These are phyloP conservation scores for Papilio aristodemus DNA, from an alignment of 1,140 invertebrate genomes.

Conservation along the genomic window DNA sequence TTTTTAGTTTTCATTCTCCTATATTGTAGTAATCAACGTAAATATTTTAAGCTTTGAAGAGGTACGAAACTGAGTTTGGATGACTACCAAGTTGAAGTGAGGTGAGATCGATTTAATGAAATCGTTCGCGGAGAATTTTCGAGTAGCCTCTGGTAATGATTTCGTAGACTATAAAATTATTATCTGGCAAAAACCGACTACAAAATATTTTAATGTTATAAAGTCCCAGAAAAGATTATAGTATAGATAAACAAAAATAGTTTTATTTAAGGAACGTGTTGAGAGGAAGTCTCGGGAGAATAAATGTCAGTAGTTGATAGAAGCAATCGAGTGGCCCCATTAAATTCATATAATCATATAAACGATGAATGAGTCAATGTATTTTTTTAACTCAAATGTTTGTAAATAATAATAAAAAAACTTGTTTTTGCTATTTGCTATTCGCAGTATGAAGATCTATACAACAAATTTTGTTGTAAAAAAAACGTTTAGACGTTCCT, in stretches of 20 bases:
- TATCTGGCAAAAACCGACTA: not conserved
- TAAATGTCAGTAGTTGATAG: conserved; percentile 7
- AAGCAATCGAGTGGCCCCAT: not conserved
- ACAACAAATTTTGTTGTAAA: no score
- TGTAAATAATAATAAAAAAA: not conserved
- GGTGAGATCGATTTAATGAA: no score
- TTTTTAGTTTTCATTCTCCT: no score
- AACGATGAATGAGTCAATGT: not conserved
- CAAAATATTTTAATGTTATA: not conserved
- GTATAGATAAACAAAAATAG: conserved; percentile 7
- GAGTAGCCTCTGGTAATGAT: no score
- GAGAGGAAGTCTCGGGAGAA: not conserved
- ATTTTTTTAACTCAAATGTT: not conserved
- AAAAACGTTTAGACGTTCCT: no score
- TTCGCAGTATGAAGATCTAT: no score
- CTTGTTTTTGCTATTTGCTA: not conserved
- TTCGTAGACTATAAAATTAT: not conserved
- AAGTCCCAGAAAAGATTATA: not conserved
- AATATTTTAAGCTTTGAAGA: no score
- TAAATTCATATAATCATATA: not conserved
- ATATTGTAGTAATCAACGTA: no score
- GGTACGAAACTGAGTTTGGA: no score
- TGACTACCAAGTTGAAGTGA: no score
- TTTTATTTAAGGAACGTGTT: not conserved
- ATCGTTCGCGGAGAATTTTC: no score